These are phyloP conservation scores for Pogonognathellus flavescens DNA, from an alignment of 1,140 invertebrate genomes.

Conservation along the genomic window DNA sequence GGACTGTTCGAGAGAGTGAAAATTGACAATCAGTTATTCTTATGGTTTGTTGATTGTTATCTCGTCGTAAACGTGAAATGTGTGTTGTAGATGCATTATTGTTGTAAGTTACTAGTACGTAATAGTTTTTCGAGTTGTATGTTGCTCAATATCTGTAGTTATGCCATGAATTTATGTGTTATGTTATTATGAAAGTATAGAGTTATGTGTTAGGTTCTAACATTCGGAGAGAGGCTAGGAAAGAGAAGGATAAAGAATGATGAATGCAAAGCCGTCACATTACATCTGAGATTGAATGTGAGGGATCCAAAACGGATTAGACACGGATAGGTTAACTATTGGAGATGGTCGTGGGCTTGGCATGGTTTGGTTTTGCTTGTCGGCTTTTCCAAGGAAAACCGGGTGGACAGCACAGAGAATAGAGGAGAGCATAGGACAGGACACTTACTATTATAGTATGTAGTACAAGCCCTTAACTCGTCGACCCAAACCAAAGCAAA, in stretches of 20 bases:
- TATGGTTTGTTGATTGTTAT: conserved; percentile 49
- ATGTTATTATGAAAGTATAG: conserved; percentile 2
- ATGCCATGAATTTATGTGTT: conserved; percentile 8
- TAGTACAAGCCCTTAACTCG: not conserved
- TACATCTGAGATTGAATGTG: conserved; percentile 56
- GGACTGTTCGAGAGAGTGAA: conserved; percentile 6
- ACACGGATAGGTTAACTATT: conserved; percentile 63
- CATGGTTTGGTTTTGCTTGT: conserved; percentile 19
- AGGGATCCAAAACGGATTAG: conserved; percentile 66
- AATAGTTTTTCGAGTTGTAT: not conserved
- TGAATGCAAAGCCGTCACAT: conserved; percentile 59
- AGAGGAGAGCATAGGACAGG: not conserved
- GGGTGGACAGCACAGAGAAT: conserved; percentile 22
- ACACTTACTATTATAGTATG: not conserved
- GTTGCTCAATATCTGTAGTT: not conserved
- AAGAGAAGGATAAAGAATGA: conserved; percentile 52
- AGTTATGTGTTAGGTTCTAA: not conserved
- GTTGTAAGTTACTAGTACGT: not conserved
- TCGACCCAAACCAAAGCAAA: not conserved
- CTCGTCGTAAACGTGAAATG: conserved; percentile 28
- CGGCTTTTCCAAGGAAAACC: conserved; percentile 40
- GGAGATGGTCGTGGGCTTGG: conserved; percentile 35
- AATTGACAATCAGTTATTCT: conserved; percentile 49
- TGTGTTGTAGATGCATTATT: not conserved
- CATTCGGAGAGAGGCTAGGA: conserved; percentile 20